Evolutionary conservation across 2,797 vertebrate genomes (phyloP).

Genomic region (Cynodonichthys magdalenae): DNA sequence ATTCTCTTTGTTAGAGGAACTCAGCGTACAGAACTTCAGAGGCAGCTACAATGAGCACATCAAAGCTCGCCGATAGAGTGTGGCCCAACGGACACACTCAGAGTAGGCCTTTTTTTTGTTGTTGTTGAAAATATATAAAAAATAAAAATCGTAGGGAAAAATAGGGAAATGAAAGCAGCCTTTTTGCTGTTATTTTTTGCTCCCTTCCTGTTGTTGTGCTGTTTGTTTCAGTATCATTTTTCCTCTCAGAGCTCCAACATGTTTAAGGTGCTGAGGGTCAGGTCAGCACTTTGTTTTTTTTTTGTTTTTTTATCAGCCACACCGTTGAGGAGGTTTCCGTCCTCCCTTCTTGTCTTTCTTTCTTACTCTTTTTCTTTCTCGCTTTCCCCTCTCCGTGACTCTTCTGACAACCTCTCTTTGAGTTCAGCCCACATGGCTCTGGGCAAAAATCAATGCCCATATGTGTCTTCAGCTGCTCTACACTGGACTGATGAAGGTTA

Average conservation of each 20-base stretch:
- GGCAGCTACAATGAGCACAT: slow-evolving; percentile 74
- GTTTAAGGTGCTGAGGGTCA: slow-evolving; percentile 66
- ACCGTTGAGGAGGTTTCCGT: slow-evolving; percentile 66
- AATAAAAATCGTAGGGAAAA: slow-evolving; percentile 62
- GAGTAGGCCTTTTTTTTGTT: slow-evolving; percentile 79
- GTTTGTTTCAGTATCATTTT: slow-evolving; percentile 46
- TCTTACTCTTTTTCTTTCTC: slow-evolving; percentile 48
- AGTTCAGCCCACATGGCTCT: slow-evolving; percentile 80
- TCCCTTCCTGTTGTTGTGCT: slow-evolving; percentile 50
- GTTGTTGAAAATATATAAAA: slow-evolving; percentile 57
- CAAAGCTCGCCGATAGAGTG: slow-evolving; percentile 76
- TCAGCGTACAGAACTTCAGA: slow-evolving; percentile 75
- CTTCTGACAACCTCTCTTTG: slow-evolving; percentile 76
- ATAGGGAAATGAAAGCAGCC: slow-evolving; percentile 57
- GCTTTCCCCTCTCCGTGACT: slow-evolving; percentile 55
- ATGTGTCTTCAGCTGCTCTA: slow-evolving; percentile 82
- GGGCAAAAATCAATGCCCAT: slow-evolving; percentile 85
- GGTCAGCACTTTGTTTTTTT: slow-evolving; percentile 59
- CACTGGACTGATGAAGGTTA: slow-evolving; percentile 78
- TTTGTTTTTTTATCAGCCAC: slow-evolving; percentile 50
- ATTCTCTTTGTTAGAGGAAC: slow-evolving; percentile 80
- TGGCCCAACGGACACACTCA: slow-evolving; percentile 76
- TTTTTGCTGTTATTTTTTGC: slow-evolving; percentile 49
- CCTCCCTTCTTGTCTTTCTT: slow-evolving; percentile 59
- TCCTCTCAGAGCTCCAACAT: slow-evolving; percentile 54